phyloP scores from a whole-genome alignment of 2,797 vertebrate species.

The Hydrocynus forskahlii region DNA sequence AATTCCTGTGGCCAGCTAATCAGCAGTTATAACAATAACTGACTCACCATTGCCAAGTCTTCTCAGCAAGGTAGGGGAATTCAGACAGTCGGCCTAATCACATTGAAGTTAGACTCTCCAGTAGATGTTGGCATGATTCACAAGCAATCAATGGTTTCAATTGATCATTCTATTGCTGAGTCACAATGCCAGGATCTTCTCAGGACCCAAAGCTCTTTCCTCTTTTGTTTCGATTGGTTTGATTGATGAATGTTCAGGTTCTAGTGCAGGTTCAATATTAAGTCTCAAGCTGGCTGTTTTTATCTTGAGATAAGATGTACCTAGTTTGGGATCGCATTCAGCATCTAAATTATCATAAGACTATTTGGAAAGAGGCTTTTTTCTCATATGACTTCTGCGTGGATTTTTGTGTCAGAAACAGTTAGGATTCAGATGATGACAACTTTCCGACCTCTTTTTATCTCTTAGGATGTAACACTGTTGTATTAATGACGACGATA shows the following conservation, averaged over 20 bases:
- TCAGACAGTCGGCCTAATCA: conserved; percentile 7
- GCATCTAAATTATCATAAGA: background rate
- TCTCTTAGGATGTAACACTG: background rate
- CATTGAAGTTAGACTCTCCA: conserved; percentile 17
- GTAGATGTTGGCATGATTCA: conserved; percentile 22
- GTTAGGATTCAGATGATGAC: background rate
- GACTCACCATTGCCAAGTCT: background rate
- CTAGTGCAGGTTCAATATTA: background rate
- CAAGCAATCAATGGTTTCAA: conserved; percentile 26
- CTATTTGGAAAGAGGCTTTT: background rate
- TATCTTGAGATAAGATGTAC: background rate
- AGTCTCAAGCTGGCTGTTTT: background rate
- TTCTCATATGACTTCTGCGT: background rate
- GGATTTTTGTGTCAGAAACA: background rate
- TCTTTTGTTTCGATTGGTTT: background rate
- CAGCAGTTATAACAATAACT: background rate
- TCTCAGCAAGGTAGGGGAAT: conserved; percentile 1
- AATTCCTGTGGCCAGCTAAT: conserved; percentile 3
- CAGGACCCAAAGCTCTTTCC: background rate
- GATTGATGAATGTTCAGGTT: conserved; percentile 1
- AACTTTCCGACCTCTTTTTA: background rate
- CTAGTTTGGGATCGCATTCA: background rate
- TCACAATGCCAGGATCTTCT: conserved; percentile 9
- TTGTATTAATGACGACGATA: too few relatives aligned
- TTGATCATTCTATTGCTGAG: conserved; percentile 20